These are phyloP conservation scores for Tapirus indicus DNA, from an alignment of 2,797 vertebrate genomes.

Conservation along the genomic window DNA sequence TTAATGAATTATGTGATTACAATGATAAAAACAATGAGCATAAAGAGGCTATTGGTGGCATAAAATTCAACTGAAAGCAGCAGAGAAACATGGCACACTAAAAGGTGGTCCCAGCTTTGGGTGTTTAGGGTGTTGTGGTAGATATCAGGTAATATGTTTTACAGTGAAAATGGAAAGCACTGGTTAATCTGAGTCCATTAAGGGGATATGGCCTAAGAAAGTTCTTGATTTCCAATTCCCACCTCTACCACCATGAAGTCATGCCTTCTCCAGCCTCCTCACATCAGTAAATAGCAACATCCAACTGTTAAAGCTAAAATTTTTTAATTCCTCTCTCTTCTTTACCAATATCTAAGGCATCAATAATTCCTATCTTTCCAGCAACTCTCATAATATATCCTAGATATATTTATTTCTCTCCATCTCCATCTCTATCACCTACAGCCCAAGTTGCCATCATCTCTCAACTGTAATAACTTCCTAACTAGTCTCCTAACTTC, in stretches of 20 bases:
- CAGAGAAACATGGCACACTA: neutral
- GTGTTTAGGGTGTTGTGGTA: neutral
- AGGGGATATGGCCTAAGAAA: neutral
- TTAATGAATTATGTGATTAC: neutral
- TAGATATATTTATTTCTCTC: neutral
- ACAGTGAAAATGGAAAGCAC: neutral
- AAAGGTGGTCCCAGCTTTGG: neutral
- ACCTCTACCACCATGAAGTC: neutral
- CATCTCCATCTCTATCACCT: neutral
- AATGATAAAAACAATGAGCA: neutral
- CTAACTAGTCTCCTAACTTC: neutral
- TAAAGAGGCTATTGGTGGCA: neutral
- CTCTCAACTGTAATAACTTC: neutral
- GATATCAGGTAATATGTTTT: neutral
- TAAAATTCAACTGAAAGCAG: neutral
- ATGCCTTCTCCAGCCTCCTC: neutral
- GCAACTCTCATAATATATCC: neutral
- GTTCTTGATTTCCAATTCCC: slow-evolving; percentile 5
- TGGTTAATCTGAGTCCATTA: neutral
- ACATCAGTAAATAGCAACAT: neutral
- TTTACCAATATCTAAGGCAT: neutral
- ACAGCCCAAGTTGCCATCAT: neutral
- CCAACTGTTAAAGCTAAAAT: neutral
- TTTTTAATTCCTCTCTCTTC: neutral
- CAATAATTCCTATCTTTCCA: neutral